Conservation (phyloP, 2,888 invertebrate species). For the Ophion obscuratus region DNA sequence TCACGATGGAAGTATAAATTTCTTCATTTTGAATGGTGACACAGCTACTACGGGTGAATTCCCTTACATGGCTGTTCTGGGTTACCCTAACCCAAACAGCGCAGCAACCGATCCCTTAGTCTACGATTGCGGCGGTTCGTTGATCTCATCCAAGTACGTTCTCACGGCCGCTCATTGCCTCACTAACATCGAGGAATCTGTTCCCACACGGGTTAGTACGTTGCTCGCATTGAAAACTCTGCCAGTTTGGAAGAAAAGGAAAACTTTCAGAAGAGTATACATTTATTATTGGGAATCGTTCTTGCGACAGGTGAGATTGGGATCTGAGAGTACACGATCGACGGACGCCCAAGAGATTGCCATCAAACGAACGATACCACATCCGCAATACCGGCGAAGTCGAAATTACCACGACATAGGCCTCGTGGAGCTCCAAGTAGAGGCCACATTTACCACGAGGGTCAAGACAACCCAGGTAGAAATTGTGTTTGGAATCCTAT, state of each 20-base stretch:
- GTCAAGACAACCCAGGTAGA: no score
- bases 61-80: constrained; percentile 79
- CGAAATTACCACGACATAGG: constrained; percentile 78
- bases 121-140: constrained; percentile 79
- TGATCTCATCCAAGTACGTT: constrained; percentile 76
- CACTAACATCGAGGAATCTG: constrained; percentile 72
- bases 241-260: not conserved
- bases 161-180: constrained; percentile 82
- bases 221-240: not conserved
- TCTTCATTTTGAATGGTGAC: constrained; percentile 74
- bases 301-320: constrained; percentile 76
- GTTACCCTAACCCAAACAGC: constrained; percentile 68
- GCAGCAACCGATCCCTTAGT: constrained; percentile 62
- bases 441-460: constrained; percentile 68
- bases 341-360: constrained; percentile 71
- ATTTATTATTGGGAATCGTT: not conserved
- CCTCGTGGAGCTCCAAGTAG: constrained; percentile 71
- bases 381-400: constrained; percentile 76
- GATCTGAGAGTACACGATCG: constrained; percentile 71
- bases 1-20: constrained; percentile 36
- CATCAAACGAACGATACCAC: constrained; percentile 71
- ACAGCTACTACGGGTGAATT: constrained; percentile 74
- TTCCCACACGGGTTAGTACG: constrained; percentile 75
- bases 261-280: not conserved
- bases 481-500: no score